These are phyloP conservation scores for Saccostrea glomerata DNA, from an alignment of 1,140 invertebrate genomes.

Conservation along the genomic window DNA sequence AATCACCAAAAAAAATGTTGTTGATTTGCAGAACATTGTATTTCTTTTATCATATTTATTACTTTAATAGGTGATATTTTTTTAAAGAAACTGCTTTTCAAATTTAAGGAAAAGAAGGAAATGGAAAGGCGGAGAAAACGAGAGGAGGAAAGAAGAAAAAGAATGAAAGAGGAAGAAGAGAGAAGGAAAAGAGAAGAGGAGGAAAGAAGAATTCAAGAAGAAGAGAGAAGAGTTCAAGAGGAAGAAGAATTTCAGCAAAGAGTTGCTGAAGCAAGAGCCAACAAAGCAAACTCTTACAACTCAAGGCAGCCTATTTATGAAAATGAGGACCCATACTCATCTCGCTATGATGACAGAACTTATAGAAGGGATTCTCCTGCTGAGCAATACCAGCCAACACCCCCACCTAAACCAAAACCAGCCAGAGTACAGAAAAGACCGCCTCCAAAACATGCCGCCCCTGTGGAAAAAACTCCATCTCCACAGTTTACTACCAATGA, in stretches of 20 bases:
- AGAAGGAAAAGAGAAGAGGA: constrained; percentile 53
- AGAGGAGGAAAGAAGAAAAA: constrained; percentile 53
- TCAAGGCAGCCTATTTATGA: background rate
- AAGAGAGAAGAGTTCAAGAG: constrained; percentile 2
- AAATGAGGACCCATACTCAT: background rate
- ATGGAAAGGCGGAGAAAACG: constrained; percentile 55
- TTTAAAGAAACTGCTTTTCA: background rate
- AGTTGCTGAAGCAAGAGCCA: background rate
- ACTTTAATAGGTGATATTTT: background rate
- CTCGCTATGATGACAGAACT: background rate
- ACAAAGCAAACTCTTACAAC: background rate
- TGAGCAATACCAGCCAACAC: constrained; percentile 46
- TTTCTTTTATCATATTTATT: no score
- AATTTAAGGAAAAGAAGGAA: constrained; percentile 55
- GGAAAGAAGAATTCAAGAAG: constrained; percentile 48
- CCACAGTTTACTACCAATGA: constrained; percentile 47
- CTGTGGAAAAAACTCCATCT: constrained; percentile 46
- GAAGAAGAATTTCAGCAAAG: constrained; percentile 17
- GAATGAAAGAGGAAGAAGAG: constrained; percentile 47
- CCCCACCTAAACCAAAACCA: constrained; percentile 58
- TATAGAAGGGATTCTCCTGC: background rate
- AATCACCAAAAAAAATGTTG: background rate
- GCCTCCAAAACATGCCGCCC: constrained; percentile 36
- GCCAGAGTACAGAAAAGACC: constrained; percentile 24
- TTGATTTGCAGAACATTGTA: no score